Evolutionary conservation across 2,888 invertebrate genomes (phyloP).

Genomic region (Arenicola marina): DNA sequence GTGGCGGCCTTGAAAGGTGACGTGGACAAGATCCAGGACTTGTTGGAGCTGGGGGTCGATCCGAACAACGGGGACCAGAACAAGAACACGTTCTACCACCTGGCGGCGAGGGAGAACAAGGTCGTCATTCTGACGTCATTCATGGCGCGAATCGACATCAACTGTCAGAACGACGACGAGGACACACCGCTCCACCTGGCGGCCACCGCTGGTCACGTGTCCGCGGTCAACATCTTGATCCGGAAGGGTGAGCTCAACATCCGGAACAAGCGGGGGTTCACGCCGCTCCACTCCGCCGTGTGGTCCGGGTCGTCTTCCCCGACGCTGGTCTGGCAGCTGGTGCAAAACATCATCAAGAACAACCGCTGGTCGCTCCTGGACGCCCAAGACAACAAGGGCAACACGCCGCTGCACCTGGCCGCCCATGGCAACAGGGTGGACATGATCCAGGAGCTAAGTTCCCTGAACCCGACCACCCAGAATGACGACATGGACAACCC

Average conservation of each 20-base stretch:
- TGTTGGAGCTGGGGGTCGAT: constrained; percentile 44
- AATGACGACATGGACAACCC: constrained; percentile 32
- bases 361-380: constrained; percentile 56
- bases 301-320: constrained; percentile 37
- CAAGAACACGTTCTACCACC: constrained; percentile 52
- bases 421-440: constrained; percentile 34
- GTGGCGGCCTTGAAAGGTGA: constrained; percentile 40
- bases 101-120: constrained; percentile 49
- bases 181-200: constrained; percentile 57
- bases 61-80: constrained; percentile 40
- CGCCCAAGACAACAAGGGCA: constrained; percentile 45
- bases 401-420: constrained; percentile 55
- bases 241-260: constrained; percentile 49
- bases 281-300: constrained; percentile 48
- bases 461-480: constrained; percentile 19
- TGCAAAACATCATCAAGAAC: constrained; percentile 52
- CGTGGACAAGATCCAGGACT: constrained; percentile 41
- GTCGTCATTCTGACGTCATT: constrained; percentile 36
- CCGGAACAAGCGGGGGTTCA: constrained; percentile 46
- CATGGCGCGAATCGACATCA: constrained; percentile 34
- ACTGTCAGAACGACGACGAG: constrained; percentile 44
- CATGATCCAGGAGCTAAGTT: constrained; percentile 22
- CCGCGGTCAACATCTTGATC: constrained; percentile 41
- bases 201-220: constrained; percentile 45
- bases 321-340: constrained; percentile 40